Conservation (phyloP, 2,888 invertebrate genomes). For the Drepana falcataria region DNA sequence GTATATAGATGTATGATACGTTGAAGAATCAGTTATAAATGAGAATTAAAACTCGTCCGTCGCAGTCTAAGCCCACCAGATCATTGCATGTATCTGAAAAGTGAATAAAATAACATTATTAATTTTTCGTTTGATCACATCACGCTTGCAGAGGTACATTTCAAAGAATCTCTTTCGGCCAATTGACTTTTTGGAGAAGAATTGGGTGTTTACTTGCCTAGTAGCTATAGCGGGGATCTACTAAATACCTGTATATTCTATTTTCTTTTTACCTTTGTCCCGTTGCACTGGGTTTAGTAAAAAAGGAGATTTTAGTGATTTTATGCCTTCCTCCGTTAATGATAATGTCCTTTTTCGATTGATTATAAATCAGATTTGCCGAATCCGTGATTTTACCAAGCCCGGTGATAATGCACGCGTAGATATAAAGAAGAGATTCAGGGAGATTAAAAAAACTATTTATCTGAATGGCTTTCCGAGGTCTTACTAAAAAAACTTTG, state of each 20-base stretch:
- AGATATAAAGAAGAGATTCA: slow-evolving; percentile 53
- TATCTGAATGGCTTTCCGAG: slow-evolving; percentile 6
- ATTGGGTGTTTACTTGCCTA: slow-evolving; percentile 72
- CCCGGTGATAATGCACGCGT: slow-evolving; percentile 67
- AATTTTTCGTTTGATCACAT: slow-evolving; percentile 8
- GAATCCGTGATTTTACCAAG: slow-evolving; percentile 35
- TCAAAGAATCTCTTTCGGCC: slow-evolving; percentile 63
- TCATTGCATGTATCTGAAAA: slow-evolving; percentile 1
- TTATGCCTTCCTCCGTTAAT: too few species aligned
- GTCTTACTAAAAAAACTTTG: slow-evolving; percentile 6
- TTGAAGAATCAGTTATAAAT: not conserved
- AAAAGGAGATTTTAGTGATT: slow-evolving; percentile 12
- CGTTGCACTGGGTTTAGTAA: slow-evolving; percentile 61
- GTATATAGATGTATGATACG: too few species aligned
- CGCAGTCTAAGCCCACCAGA: not conserved
- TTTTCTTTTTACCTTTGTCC: slow-evolving; percentile 59
- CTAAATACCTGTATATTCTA: slow-evolving; percentile 41
- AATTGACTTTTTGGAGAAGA: slow-evolving; percentile 33
- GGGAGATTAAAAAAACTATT: slow-evolving; percentile 37
- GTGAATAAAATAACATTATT: slow-evolving; percentile 7
- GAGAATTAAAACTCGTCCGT: not conserved
- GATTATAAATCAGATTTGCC: too few species aligned
- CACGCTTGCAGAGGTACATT: slow-evolving; percentile 30
- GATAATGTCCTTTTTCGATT: too few species aligned
- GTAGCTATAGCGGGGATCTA: slow-evolving; percentile 75